Base-by-base conservation (phyloP, 2,113 vertebrate genomes). In the Caretta caretta region DNA sequence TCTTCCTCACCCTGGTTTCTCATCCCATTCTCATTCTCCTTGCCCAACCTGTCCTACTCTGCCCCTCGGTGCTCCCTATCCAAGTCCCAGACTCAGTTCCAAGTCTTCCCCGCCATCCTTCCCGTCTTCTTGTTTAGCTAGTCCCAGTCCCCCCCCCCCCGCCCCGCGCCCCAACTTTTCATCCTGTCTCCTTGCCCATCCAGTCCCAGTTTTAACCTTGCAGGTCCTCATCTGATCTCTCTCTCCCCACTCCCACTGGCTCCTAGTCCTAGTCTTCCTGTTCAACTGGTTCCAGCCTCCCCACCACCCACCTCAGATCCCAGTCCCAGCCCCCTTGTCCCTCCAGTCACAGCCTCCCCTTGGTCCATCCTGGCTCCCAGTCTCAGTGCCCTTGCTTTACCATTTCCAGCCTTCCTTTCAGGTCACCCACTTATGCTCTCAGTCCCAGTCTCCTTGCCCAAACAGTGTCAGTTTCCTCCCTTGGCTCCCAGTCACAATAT, bases 291-390 rank as follows among this genome's bases (percentile, higher is more conserved):
- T 24, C 87, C 12, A 22, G 22, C 42, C 6, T 90, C 9, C 29
- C 31, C 56, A 65, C 27, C 19, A 80, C 22, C 35, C 19, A 80
- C 27, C 57, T 85, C 17, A 14, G 1, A 3, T 78, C 3, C 20
- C 42, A 19, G 5, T 13, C 25, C 10, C 5, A 75, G 48, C 29
- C 6, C 7, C n/a, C 12, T 83, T 59, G 51, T 83, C n/a, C 72
- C 25, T 25, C 12, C 8, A 29, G 5, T 42, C 31, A 65, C 10
- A 24, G 6, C 24, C 27, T 79, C 42, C 25, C 38, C 46, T 78
- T 38, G 46, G 20, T 19, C 25, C 42, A 48, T 46, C 42, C 59
- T 31, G 29, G 29, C 16, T 25, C 81, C 89, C 65, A 0, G 0
- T 38, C 53, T 80, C 25, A 25, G 38, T 25, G 46, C 50, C 38